Evolutionary conservation across 2,888 invertebrate species (phyloP).

Genomic region (Amblyjoppa proteus): DNA sequence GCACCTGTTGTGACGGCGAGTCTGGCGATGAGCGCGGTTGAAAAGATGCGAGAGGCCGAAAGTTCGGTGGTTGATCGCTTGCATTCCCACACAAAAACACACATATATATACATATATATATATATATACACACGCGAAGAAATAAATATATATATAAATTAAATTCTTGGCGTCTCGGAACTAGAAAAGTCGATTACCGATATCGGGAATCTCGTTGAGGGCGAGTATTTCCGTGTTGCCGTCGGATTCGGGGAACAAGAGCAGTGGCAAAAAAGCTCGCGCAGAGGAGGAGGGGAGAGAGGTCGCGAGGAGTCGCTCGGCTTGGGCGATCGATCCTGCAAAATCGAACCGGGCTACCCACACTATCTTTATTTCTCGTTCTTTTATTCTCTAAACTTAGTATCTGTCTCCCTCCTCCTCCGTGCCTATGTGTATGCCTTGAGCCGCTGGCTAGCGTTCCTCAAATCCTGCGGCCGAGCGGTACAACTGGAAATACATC

Average conservation of each 20-base stretch:
- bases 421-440: not conserved
- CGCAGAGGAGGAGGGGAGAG: not conserved
- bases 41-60: conserved; percentile 16
- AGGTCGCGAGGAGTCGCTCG: not conserved
- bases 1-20: conserved; percentile 9
- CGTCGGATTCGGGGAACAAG: conserved; percentile 22
- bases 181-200: conserved; percentile 14
- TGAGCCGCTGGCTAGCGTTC: not conserved
- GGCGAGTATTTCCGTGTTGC: conserved; percentile 9
- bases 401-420: not conserved
- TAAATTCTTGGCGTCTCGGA: conserved; percentile 1
- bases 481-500: conserved; percentile 28
- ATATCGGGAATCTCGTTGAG: conserved; percentile 30
- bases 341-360: conserved; percentile 38
- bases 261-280: not conserved
- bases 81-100: not conserved
- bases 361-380: not conserved
- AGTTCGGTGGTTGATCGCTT: not conserved
- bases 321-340: conserved; percentile 26
- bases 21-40: conserved; percentile 16
- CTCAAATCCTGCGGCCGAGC: not conserved
- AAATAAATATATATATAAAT: not conserved
- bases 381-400: conserved; percentile 5
- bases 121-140: too few relatives aligned
- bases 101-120: not conserved